Evolutionary conservation across 2,113 vertebrate species (phyloP).

Genomic region (Pterocles orientalis): DNA sequence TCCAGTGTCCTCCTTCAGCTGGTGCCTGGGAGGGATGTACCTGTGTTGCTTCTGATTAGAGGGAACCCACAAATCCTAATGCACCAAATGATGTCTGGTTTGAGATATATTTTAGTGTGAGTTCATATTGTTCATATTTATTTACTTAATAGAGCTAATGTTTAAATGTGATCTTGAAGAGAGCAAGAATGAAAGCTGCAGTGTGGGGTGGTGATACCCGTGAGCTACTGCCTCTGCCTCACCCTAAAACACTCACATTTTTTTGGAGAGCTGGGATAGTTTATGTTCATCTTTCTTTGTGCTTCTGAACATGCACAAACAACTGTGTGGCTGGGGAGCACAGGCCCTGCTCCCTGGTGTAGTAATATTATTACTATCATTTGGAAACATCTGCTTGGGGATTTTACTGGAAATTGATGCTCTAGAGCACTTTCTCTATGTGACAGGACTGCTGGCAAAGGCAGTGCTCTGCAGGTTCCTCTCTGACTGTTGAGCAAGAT

Average conservation of each 20-base stretch:
- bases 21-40: background rate
- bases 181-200: rapidly evolving
- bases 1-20: background rate
- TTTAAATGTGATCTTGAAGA: background rate
- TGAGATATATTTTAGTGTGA: rapidly evolving
- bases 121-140: background rate
- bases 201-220: background rate
- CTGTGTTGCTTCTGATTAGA: rapidly evolving
- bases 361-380: background rate
- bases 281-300: background rate
- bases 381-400: rapidly evolving
- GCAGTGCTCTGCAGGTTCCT: background rate
- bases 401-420: background rate
- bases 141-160: background rate
- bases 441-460: background rate
- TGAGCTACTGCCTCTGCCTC: background rate
- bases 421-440: background rate
- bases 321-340: background rate
- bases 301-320: background rate
- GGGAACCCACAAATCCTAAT: background rate
- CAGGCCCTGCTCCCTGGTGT: background rate
- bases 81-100: rapidly evolving
- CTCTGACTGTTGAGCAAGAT: too few relatives aligned
- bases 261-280: background rate
- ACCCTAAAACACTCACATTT: rapidly evolving